Evolutionary conservation across 2,113 vertebrate genomes (phyloP).

Genomic region (Cervus canadensis): DNA sequence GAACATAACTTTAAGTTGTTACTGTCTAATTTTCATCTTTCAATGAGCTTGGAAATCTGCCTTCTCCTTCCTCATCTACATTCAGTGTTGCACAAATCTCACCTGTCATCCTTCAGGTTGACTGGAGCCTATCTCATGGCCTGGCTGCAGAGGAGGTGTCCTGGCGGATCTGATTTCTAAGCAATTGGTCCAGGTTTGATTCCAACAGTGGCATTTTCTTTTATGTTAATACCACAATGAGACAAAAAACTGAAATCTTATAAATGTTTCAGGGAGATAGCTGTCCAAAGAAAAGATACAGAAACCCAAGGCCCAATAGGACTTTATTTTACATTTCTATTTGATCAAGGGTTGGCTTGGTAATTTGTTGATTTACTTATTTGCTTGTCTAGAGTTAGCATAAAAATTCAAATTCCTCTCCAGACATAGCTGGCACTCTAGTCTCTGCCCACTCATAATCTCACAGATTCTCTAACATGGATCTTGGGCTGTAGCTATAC

Average conservation of each 20-base stretch:
- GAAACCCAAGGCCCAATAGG: background rate
- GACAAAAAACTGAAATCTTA: background rate
- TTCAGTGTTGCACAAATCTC: background rate
- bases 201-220: conserved; percentile 24
- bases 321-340: background rate
- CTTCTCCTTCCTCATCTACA: background rate
- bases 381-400: background rate
- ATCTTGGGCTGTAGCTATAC: background rate
- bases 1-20: background rate
- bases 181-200: background rate
- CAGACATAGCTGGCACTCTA: background rate
- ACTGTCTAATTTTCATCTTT: background rate
- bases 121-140: background rate
- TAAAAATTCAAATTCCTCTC: conserved; percentile 30
- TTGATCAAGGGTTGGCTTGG: background rate
- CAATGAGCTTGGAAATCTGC: background rate
- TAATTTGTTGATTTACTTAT: background rate
- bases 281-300: background rate
- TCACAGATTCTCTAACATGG: background rate
- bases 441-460: background rate
- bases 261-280: background rate
- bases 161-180: background rate
- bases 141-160: background rate
- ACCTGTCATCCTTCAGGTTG: background rate
- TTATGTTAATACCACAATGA: background rate